phyloP scores from a whole-genome alignment of 1,140 invertebrate genomes.

The Muscidifurax raptorellus region DNA sequence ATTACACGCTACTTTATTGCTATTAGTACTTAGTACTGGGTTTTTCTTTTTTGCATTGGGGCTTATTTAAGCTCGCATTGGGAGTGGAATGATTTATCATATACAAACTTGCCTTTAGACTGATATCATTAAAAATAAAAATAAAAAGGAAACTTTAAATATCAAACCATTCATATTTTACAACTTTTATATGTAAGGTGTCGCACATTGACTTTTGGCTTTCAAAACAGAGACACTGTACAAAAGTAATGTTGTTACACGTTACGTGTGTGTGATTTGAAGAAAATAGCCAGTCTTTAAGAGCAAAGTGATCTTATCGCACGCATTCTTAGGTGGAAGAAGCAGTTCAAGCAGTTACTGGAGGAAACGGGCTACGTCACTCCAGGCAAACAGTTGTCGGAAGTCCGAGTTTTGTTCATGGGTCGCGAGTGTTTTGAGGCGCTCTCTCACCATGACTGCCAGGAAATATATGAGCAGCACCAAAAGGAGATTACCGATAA shows the following conservation, averaged over 20 bases:
- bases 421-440: constrained; percentile 96
- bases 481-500: constrained; percentile 93
- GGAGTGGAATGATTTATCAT: constrained; percentile 7
- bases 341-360: constrained; percentile 94
- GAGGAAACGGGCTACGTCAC: constrained; percentile 96
- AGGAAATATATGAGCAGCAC: constrained; percentile 95
- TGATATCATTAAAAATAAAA: background rate
- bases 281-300: background rate
- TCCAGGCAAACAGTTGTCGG: constrained; percentile 93
- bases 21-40: constrained; percentile 50
- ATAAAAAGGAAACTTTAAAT: background rate
- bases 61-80: constrained; percentile 13
- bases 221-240: background rate
- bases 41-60: constrained; percentile 40
- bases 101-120: background rate
- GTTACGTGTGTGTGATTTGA: background rate
- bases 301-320: background rate
- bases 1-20: constrained; percentile 58
- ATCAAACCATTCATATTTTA: too few species aligned
- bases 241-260: background rate
- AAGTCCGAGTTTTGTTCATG: constrained; percentile 95
- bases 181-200: too few species aligned
- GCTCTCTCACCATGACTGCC: constrained; percentile 91
- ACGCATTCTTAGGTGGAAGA: constrained; percentile 82
- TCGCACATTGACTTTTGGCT: background rate